Conservation (phyloP, 2,797 vertebrate species). For the Myotis findleyi region DNA sequence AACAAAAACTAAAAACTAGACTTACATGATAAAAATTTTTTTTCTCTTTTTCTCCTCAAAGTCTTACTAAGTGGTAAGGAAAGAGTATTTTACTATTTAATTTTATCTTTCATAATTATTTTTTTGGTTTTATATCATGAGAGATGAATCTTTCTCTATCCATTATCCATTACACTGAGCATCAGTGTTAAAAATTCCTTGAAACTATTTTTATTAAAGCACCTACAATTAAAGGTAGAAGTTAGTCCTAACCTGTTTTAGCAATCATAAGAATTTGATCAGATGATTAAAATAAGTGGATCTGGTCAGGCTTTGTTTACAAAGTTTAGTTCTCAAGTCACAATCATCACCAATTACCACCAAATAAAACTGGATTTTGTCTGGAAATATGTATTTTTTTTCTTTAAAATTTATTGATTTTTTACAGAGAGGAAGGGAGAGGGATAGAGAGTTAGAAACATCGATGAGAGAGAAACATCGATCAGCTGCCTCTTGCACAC, state of each 20-base stretch:
- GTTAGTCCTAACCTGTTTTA: conserved; percentile 52
- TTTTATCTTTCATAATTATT: conserved; percentile 17
- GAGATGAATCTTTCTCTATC: background rate
- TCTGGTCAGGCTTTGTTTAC: background rate
- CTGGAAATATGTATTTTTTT: conserved; percentile 59
- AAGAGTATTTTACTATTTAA: conserved; percentile 55
- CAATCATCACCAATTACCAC: conserved; percentile 43
- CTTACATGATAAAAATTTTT: background rate
- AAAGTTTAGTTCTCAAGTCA: conserved; percentile 56
- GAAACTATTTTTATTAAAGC: conserved; percentile 35
- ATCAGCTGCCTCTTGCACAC: no score
- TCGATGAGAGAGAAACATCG: no score
- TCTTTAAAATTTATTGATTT: background rate
- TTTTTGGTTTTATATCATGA: conserved; percentile 45
- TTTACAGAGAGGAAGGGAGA: no score
- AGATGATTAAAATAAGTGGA: conserved; percentile 21
- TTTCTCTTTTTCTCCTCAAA: conserved; percentile 49
- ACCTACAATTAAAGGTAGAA: conserved; percentile 52
- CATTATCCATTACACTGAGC: conserved; percentile 40
- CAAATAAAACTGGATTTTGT: conserved; percentile 44
- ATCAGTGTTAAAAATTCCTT: conserved; percentile 17
- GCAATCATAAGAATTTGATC: background rate
- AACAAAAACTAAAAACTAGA: conserved; percentile 74
- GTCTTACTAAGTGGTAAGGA: conserved; percentile 49
- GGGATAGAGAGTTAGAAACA: no score